phyloP scores from a whole-genome alignment of 2,888 invertebrate species.

The Priapulus caudatus region DNA sequence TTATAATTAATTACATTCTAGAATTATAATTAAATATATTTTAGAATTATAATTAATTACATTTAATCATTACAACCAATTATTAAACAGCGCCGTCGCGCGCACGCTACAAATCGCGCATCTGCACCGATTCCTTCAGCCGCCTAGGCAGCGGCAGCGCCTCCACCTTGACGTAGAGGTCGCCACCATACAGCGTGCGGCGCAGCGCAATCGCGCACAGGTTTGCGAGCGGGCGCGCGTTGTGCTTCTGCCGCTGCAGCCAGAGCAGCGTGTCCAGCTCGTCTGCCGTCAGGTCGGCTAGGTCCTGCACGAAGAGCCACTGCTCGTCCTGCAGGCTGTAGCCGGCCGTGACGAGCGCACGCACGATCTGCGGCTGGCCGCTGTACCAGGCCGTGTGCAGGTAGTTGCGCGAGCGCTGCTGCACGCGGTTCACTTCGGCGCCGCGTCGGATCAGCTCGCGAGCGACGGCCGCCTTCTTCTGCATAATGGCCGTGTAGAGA shows the following conservation, averaged over 20 bases:
- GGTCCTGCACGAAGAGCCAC: neutral
- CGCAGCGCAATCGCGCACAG: neutral
- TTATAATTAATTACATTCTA: too few relatives aligned
- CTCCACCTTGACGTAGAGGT: neutral
- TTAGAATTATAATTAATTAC: too few relatives aligned
- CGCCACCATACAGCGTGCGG: too few relatives aligned
- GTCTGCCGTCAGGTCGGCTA: neutral
- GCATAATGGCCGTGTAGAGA: neutral
- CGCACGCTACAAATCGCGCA: too few relatives aligned
- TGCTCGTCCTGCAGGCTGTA: conserved; percentile 1
- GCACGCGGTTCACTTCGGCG: neutral
- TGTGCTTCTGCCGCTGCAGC: neutral
- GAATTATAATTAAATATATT: too few relatives aligned
- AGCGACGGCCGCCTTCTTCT: neutral
- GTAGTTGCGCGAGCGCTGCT: neutral
- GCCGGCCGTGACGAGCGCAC: neutral
- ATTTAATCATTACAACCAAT: too few relatives aligned
- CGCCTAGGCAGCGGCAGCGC: neutral
- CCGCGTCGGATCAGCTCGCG: neutral
- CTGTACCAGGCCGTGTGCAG: neutral
- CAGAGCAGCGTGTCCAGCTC: neutral
- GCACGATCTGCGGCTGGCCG: neutral
- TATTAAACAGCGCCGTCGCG: too few relatives aligned
- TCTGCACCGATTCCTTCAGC: neutral
- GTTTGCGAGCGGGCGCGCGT: neutral